Evolutionary conservation across 1,140 invertebrate species (phyloP).

Genomic region (Eriocheir sinensis): DNA sequence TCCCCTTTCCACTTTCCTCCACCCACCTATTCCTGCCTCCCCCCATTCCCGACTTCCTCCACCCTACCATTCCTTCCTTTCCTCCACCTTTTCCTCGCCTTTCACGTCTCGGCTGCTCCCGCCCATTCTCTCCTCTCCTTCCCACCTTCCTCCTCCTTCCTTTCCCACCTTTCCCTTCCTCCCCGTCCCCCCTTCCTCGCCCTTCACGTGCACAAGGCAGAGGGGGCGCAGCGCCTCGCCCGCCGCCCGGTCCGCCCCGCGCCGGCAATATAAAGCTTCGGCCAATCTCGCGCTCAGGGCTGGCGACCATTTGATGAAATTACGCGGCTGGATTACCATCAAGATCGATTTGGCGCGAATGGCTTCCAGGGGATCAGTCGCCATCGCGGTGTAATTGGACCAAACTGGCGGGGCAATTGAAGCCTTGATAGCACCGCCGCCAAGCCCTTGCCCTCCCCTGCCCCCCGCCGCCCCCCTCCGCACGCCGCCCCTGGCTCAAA

Average conservation of each 20-base stretch:
- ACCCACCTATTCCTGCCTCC: neutral
- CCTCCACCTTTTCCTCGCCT: neutral
- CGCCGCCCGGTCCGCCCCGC: neutral
- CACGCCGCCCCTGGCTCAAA: conserved; percentile 60
- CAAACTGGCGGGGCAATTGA: conserved; percentile 56
- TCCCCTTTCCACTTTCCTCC: neutral
- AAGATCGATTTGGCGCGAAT: conserved; percentile 72
- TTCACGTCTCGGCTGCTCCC: neutral
- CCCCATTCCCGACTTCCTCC: neutral
- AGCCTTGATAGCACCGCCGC: conserved; percentile 2
- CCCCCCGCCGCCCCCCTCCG: neutral
- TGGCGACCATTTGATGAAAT: conserved; percentile 72
- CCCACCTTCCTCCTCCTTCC: neutral
- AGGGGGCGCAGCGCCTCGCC: neutral
- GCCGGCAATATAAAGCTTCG: conserved; percentile 58
- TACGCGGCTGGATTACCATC: conserved; percentile 68
- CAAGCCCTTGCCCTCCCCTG: neutral
- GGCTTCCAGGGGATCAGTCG: conserved; percentile 59
- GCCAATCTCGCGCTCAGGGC: conserved; percentile 63
- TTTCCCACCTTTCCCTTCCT: neutral
- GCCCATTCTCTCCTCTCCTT: neutral
- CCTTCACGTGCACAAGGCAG: no score
- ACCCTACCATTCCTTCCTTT: neutral
- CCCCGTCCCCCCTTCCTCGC: neutral
- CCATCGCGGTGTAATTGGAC: conserved; percentile 60